Conservation (phyloP, 2,797 vertebrate species). For the Tauraco hartlaubi region DNA sequence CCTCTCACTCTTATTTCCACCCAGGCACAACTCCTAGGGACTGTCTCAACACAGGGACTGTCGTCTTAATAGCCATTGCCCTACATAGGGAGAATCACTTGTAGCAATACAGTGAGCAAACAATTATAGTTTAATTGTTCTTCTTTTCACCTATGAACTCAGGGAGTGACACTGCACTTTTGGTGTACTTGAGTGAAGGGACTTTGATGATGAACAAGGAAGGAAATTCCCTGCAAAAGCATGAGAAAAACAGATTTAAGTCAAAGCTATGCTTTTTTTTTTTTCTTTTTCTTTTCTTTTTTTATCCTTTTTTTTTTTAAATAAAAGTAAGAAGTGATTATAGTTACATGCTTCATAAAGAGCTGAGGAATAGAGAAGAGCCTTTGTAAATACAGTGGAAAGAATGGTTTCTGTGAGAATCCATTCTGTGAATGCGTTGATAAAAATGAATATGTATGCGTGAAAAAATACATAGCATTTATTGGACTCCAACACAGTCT, state of each 20-base stretch:
- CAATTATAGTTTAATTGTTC: background rate
- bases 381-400: background rate
- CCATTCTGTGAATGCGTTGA: background rate
- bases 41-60: background rate
- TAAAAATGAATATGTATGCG: background rate
- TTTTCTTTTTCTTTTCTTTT: background rate
- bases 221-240: background rate
- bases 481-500: background rate
- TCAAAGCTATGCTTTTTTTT: background rate
- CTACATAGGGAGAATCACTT: background rate
- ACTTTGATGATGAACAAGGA: background rate
- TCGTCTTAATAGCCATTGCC: background rate
- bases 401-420: background rate
- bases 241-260: background rate
- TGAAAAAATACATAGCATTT: background rate
- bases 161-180: background rate
- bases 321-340: background rate
- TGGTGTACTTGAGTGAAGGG: background rate
- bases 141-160: background rate
- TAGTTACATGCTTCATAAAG: background rate
- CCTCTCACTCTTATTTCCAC: background rate
- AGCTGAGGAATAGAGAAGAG: background rate
- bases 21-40: background rate
- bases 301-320: background rate
- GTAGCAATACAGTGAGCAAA: background rate